phyloP scores from a whole-genome alignment of 1,140 invertebrate species.

The Aphaenogaster ashmeadi region DNA sequence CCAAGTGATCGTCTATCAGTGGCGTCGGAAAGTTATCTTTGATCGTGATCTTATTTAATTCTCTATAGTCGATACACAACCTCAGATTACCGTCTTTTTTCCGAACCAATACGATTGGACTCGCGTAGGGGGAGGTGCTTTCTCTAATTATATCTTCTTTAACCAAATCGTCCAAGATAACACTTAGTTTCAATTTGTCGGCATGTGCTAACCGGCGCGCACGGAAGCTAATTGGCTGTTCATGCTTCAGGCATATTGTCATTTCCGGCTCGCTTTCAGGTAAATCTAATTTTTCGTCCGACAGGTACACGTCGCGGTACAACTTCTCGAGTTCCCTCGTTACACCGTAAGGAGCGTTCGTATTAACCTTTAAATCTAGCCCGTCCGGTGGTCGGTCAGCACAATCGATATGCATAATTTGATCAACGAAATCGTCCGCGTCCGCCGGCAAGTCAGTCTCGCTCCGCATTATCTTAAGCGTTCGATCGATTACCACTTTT shows the following conservation, averaged over 20 bases:
- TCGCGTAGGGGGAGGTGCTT: constrained; percentile 3
- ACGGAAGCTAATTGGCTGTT: constrained; percentile 21
- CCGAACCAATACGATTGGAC: neutral
- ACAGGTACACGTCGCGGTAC: neutral
- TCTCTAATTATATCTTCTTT: neutral
- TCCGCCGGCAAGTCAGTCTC: neutral
- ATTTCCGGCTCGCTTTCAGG: neutral
- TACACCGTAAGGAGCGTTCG: neutral
- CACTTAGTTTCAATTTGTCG: neutral
- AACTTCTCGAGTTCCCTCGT: neutral
- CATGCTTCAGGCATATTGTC: constrained; percentile 21
- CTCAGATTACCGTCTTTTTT: too few species aligned
- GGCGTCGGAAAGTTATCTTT: too few species aligned
- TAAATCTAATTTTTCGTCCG: too few species aligned
- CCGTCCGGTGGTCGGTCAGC: too few species aligned
- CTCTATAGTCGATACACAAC: too few species aligned
- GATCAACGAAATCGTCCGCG: neutral
- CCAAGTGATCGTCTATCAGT: too few species aligned
- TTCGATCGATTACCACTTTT: neutral
- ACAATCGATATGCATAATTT: constrained; percentile 28
- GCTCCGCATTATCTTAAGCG: neutral
- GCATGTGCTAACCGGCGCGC: neutral
- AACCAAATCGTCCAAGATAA: neutral
- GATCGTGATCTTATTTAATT: too few species aligned
- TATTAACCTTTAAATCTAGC: neutral